These are phyloP conservation scores for Tylochromis polylepis DNA, from an alignment of 2,113 vertebrate genomes.

Conservation along the genomic window DNA sequence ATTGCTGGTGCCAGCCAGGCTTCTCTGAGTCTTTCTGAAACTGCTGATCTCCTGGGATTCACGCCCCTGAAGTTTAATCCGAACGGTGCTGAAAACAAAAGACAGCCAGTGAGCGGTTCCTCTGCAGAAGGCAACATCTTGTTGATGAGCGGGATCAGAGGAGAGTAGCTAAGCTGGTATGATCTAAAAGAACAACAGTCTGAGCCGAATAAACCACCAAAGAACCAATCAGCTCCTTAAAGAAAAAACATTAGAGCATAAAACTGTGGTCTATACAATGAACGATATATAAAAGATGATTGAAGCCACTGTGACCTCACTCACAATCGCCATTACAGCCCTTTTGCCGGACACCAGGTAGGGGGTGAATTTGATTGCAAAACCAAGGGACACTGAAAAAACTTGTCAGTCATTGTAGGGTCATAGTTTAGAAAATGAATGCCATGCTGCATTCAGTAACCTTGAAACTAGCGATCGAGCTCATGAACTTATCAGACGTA, in stretches of 20 bases:
- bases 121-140: neutral
- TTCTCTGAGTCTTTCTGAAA: neutral
- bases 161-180: neutral
- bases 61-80: neutral
- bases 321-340: neutral
- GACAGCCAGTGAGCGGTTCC: neutral
- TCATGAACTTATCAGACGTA: accelerated
- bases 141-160: neutral
- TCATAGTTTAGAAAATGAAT: neutral
- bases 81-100: neutral
- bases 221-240: neutral
- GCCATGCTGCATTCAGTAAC: neutral
- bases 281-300: neutral
- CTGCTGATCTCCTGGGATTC: neutral
- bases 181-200: neutral
- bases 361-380: neutral
- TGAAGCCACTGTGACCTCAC: neutral
- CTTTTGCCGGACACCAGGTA: neutral
- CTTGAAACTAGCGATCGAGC: neutral
- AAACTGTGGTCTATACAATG: neutral
- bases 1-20: neutral
- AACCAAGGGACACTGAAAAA: neutral
- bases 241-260: neutral
- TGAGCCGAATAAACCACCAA: neutral
- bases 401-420: neutral